Percentiles rank a stretch among this genome's conserved stretches.
These are phyloP conservation scores for Atta cephalotes DNA, from an alignment of 1,140 invertebrate genomes.

Conservation along the genomic window DNA sequence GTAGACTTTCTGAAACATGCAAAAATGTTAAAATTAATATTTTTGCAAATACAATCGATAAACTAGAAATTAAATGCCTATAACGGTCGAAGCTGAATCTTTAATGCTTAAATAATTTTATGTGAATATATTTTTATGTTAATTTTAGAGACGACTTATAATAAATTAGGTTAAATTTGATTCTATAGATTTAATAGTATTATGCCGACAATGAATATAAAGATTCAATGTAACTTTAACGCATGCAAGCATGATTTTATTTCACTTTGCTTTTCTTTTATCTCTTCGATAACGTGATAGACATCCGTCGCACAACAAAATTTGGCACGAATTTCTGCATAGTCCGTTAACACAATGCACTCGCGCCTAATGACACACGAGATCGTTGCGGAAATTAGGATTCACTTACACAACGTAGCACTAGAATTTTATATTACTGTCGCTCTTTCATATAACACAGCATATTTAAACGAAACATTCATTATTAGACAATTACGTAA, in stretches of 20 bases:
- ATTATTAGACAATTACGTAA: not conserved
- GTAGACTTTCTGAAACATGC: too few species aligned
- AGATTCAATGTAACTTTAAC: not conserved
- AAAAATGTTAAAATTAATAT: too few species aligned
- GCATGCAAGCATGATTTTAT: not conserved
- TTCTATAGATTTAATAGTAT: not conserved
- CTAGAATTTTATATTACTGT: not conserved
- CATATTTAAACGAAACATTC: not conserved
- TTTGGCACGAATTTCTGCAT: not conserved
- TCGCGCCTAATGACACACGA: not conserved
- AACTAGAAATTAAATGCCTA: too few species aligned
- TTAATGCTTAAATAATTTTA: too few species aligned
- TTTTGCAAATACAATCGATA: too few species aligned
- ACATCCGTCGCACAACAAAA: conserved; percentile 7
- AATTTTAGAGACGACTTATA: too few species aligned
- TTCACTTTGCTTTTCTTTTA: not conserved
- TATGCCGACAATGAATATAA: not conserved
- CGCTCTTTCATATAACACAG: not conserved
- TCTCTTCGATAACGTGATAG: not conserved
- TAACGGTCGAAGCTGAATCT: too few species aligned
- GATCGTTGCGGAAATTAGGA: not conserved
- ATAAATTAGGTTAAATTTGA: too few species aligned
- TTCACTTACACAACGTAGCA: not conserved
- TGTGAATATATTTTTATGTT: too few species aligned
- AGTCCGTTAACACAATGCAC: not conserved